A percentile compares a stretch with the other conserved stretches of the same genome.
Conservation (phyloP, 1,140 invertebrate genomes). For the Venturia canescens region DNA sequence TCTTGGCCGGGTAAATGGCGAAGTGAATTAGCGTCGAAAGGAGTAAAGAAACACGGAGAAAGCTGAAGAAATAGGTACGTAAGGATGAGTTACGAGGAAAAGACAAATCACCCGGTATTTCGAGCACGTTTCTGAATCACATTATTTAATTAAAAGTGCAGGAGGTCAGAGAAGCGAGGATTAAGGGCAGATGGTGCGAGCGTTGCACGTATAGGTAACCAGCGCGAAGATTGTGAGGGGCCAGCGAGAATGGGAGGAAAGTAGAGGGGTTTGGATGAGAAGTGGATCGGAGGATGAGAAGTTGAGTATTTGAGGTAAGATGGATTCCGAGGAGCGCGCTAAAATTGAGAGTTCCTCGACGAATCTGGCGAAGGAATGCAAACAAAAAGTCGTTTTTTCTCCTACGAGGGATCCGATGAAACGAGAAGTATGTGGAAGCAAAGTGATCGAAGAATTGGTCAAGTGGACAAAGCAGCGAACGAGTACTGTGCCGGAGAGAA, state of each 20-base stretch:
- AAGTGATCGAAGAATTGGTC: conserved; percentile 10
- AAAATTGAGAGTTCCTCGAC: not conserved
- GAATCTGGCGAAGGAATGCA: conserved; percentile 17
- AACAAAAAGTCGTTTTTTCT: conserved; percentile 24
- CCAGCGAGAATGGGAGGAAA: not conserved
- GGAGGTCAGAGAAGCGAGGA: conserved; percentile 1
- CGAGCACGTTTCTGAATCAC: conserved; percentile 60
- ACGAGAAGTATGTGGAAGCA: conserved; percentile 3
- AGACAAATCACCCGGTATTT: conserved; percentile 60
- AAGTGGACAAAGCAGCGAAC: conserved; percentile 35
- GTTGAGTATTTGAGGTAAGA: too few relatives aligned
- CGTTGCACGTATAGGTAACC: conserved; percentile 34
- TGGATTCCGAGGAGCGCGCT: too few relatives aligned
- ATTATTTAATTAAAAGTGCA: conserved; percentile 64
- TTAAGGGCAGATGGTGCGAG: conserved; percentile 37
- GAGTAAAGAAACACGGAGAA: conserved; percentile 35
- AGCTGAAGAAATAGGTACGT: conserved; percentile 25
- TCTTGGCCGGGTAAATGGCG: not conserved
- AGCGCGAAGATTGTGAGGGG: not conserved
- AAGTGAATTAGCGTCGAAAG: conserved; percentile 41
- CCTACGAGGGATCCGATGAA: not conserved
- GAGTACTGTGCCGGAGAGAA: not conserved
- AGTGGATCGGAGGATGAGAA: not conserved
- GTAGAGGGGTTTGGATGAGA: not conserved
- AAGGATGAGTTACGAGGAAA: conserved; percentile 31